These are phyloP conservation scores for Gymnocypris eckloni DNA, from an alignment of 2,797 vertebrate genomes.

Conservation along the genomic window DNA sequence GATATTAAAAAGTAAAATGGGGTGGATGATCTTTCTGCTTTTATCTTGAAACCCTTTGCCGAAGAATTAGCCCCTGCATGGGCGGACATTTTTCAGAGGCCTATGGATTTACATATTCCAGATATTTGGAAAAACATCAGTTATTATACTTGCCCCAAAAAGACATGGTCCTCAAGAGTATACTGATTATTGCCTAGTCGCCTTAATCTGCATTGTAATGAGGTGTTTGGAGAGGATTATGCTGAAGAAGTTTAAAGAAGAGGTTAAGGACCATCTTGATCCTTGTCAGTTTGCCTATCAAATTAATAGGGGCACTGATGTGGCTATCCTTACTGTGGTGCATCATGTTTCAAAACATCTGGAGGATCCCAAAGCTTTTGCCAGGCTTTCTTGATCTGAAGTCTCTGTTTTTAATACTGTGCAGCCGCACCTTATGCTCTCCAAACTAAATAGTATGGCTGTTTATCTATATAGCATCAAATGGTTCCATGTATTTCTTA, in stretches of 20 bases:
- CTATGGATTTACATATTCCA: conserved; percentile 1
- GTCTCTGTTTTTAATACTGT: conserved; percentile 12
- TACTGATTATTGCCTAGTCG: neutral
- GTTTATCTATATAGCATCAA: neutral
- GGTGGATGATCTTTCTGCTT: neutral
- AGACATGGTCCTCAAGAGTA: neutral
- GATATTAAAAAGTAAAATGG: no score
- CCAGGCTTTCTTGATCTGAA: conserved; percentile 20
- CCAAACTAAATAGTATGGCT: neutral
- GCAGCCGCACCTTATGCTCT: conserved; percentile 9
- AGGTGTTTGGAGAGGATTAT: conserved; percentile 10
- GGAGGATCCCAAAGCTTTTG: conserved; percentile 10
- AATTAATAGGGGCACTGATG: conserved; percentile 3
- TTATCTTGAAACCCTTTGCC: neutral
- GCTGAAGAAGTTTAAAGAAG: neutral
- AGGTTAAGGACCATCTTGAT: conserved; percentile 11
- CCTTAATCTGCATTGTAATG: neutral
- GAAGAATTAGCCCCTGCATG: neutral
- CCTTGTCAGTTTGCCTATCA: neutral
- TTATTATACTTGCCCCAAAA: conserved; percentile 6
- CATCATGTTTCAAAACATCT: conserved; percentile 26
- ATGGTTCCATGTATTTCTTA: conserved; percentile 13
- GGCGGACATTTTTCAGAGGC: conserved; percentile 14
- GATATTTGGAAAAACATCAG: neutral
- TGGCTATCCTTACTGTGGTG: neutral